phyloP scores from a whole-genome alignment of 2,888 invertebrate species.

The Eristalinus sepulchralis region DNA sequence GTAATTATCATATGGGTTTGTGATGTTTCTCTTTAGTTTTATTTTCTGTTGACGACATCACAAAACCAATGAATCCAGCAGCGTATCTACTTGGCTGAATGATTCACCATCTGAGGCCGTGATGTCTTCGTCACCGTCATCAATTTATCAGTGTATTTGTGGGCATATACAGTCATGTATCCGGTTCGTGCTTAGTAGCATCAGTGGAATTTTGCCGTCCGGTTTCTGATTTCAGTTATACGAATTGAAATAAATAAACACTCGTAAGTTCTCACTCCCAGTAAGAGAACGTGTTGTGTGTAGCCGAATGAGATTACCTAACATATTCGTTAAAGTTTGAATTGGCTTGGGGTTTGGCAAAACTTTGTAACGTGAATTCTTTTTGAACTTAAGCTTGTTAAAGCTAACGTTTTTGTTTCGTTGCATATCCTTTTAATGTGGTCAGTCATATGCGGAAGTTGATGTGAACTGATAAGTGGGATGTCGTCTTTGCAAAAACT shows the following conservation, averaged over 20 bases:
- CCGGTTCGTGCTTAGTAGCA: constrained; percentile 32
- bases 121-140: constrained; percentile 44
- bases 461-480: not conserved
- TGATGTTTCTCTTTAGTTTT: constrained; percentile 36
- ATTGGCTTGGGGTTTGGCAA: not conserved
- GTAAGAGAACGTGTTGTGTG: constrained; percentile 23
- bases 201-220: constrained; percentile 41
- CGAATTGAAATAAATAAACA: constrained; percentile 22
- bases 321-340: constrained; percentile 22
- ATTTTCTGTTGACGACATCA: constrained; percentile 40
- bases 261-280: not conserved
- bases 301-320: constrained; percentile 13
- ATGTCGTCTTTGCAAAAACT: not conserved
- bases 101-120: constrained; percentile 40
- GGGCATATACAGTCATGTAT: constrained; percentile 2
- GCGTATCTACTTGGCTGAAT: constrained; percentile 35
- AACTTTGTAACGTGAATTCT: not conserved
- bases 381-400: not conserved
- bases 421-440: not conserved
- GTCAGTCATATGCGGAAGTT: not conserved
- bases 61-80: constrained; percentile 45
- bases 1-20: constrained; percentile 1
- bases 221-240: constrained; percentile 42
- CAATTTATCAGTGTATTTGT: not conserved
- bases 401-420: not conserved